Conservation (phyloP, 2,888 invertebrate genomes). For the Drosophila melanocephala region DNA sequence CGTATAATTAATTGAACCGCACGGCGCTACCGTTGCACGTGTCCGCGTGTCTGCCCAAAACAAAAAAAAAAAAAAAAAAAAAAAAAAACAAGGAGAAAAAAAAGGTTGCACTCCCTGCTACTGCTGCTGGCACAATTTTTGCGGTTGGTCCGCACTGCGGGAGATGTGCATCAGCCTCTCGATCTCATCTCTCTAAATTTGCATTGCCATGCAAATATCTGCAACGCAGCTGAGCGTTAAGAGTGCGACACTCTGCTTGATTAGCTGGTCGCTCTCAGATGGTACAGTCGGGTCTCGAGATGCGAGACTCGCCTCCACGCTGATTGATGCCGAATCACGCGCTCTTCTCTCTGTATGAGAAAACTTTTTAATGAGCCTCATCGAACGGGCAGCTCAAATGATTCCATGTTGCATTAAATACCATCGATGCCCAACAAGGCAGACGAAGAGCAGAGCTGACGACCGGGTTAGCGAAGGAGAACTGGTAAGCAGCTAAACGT, state of each 20-base stretch:
- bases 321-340: conserved; percentile 35
- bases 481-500: not conserved
- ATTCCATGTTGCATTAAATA: not conserved
- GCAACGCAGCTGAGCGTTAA: conserved; percentile 52
- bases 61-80: not conserved
- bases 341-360: not conserved
- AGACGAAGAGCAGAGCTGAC: not conserved
- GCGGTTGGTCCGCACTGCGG: conserved; percentile 56
- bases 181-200: conserved; percentile 38
- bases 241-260: conserved; percentile 46
- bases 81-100: not conserved
- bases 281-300: not conserved
- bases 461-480: not conserved
- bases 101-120: conserved; percentile 11
- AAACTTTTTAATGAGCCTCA: conserved; percentile 13
- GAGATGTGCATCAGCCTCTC: conserved; percentile 53
- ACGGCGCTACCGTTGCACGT: conserved; percentile 53
- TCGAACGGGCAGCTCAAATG: not conserved
- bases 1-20: conserved; percentile 82
- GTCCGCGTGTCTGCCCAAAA: conserved; percentile 26
- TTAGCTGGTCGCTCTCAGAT: conserved; percentile 24
- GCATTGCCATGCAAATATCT: conserved; percentile 58
- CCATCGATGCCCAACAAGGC: not conserved
- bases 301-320: not conserved
- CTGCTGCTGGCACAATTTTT: conserved; percentile 28